These are phyloP conservation scores for Synergus japonicus DNA, from an alignment of 2,888 invertebrate genomes.

Conservation along the genomic window DNA sequence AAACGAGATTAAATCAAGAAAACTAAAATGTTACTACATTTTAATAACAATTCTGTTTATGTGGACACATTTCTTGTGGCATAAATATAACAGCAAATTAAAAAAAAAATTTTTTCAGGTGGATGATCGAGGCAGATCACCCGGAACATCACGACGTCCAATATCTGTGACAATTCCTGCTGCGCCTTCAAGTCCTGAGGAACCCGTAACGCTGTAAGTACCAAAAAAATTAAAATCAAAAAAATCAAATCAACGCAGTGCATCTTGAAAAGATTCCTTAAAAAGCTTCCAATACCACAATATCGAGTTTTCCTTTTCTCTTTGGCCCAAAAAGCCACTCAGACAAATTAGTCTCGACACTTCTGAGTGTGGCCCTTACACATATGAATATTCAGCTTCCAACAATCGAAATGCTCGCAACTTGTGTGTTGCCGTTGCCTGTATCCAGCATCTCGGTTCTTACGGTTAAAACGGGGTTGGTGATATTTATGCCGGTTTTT, in stretches of 20 bases:
- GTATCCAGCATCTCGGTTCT: conserved; percentile 64
- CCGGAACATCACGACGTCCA: conserved; percentile 73
- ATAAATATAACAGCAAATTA: background rate
- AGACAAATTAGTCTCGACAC: conserved; percentile 73
- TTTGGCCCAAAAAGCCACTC: conserved; percentile 74
- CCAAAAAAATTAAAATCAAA: conserved; percentile 45
- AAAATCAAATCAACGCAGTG: background rate
- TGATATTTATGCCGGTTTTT: conserved; percentile 76
- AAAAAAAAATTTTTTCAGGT: conserved; percentile 63
- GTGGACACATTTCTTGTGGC: too few species aligned
- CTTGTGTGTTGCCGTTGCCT: conserved; percentile 45
- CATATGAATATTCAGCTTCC: conserved; percentile 45
- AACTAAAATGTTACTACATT: background rate
- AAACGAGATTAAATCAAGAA: background rate
- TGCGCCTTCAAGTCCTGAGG: conserved; percentile 74
- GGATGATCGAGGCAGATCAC: conserved; percentile 75
- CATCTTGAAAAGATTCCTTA: background rate
- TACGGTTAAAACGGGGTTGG: conserved; percentile 58
- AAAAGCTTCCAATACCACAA: background rate
- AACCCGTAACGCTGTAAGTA: conserved; percentile 76
- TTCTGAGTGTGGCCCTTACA: conserved; percentile 43
- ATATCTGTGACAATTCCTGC: conserved; percentile 65
- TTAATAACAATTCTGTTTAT: background rate
- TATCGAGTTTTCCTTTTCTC: conserved; percentile 49
- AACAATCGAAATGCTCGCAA: conserved; percentile 27